Percentiles rank a stretch among this genome's conserved stretches.
These are phyloP conservation scores for Agonum fuliginosum DNA, from an alignment of 2,888 invertebrate species.

Conservation along the genomic window DNA sequence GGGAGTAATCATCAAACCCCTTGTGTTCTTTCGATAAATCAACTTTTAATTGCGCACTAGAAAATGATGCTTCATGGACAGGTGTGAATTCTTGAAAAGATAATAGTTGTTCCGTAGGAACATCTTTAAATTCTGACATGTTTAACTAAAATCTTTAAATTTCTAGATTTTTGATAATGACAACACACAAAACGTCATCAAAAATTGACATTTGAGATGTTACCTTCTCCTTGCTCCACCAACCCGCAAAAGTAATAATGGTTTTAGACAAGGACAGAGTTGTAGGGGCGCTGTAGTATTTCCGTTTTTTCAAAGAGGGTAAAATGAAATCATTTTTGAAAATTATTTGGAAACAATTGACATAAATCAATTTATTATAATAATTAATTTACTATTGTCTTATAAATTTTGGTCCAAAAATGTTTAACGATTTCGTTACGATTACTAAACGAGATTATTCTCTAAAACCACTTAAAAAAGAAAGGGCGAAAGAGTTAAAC, in stretches of 20 bases:
- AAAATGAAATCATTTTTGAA: no score
- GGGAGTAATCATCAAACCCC: slow-evolving; percentile 62
- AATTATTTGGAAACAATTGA: no score
- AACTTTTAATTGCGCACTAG: slow-evolving; percentile 80
- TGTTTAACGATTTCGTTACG: slow-evolving; percentile 60
- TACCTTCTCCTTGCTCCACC: no score
- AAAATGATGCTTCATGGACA: slow-evolving; percentile 72
- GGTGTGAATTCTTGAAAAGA: slow-evolving; percentile 85
- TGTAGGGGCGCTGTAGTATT: background rate
- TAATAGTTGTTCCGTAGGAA: slow-evolving; percentile 78
- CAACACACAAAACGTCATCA: slow-evolving; percentile 43
- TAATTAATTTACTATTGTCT: no score
- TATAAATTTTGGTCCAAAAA: no score
- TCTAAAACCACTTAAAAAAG: background rate
- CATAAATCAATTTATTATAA: no score
- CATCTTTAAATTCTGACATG: slow-evolving; percentile 71
- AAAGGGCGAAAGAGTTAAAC: slow-evolving; percentile 3
- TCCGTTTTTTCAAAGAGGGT: background rate
- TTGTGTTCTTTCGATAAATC: slow-evolving; percentile 74
- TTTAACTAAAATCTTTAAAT: slow-evolving; percentile 34
- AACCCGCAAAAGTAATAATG: no score
- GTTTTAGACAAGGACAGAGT: background rate
- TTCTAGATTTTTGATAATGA: background rate
- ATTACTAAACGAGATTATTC: slow-evolving; percentile 57
- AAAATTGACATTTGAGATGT: slow-evolving; percentile 37